Conservation (phyloP, 2,888 invertebrate genomes). For the Zygogramma bicolorata region DNA sequence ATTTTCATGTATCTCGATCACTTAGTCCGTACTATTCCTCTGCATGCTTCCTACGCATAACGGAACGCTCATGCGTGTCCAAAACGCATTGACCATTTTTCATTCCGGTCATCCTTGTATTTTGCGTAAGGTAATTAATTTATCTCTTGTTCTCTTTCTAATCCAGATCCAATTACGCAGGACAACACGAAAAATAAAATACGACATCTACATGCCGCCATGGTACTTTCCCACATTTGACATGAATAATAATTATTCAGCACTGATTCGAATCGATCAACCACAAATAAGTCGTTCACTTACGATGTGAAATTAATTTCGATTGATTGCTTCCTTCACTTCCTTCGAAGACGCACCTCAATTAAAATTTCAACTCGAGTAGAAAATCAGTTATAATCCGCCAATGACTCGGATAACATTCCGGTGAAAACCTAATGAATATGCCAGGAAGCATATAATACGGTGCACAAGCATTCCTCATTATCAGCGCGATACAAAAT, state of each 20-base stretch:
- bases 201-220: background rate
- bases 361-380: background rate
- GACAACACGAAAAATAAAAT: background rate
- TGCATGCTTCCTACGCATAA: too few species aligned
- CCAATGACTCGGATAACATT: background rate
- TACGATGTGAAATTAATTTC: background rate
- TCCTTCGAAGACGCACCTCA: background rate
- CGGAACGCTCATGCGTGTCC: too few species aligned
- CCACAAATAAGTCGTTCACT: slow-evolving; percentile 4
- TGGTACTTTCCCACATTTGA: background rate
- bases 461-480: too few species aligned
- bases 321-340: background rate
- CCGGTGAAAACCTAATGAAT: background rate
- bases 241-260: background rate
- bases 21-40: too few species aligned
- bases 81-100: too few species aligned
- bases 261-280: background rate
- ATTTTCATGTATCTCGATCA: too few species aligned
- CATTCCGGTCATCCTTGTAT: background rate
- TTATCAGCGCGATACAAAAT: too few species aligned
- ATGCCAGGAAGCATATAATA: background rate
- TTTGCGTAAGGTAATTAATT: background rate
- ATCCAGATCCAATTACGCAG: background rate
- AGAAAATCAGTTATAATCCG: background rate
- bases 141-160: background rate